Evolutionary conservation across 2,113 vertebrate genomes (phyloP).

Genomic region (Hippocampus abdominalis): DNA sequence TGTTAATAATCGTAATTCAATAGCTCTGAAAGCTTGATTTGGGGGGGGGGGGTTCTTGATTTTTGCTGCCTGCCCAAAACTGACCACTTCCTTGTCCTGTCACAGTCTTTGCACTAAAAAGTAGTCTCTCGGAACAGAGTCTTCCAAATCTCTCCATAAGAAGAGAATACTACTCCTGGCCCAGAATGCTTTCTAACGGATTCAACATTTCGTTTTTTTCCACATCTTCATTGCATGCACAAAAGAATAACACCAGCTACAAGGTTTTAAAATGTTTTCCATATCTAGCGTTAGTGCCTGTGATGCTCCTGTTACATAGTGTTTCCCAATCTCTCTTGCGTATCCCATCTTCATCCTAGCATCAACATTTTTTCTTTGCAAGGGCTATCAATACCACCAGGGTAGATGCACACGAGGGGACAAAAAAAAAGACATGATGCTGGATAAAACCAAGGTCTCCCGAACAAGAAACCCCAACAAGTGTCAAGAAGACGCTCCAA

Average conservation of each 20-base stretch:
- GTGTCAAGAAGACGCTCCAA: slow-evolving; percentile 9
- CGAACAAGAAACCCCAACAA: slow-evolving; percentile 27
- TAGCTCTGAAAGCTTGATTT: background rate
- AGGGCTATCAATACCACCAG: slow-evolving; percentile 65
- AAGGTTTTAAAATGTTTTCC: slow-evolving; percentile 1
- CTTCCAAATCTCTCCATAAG: slow-evolving; percentile 14
- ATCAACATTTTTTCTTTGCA: slow-evolving; percentile 55
- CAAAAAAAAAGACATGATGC: slow-evolving; percentile 7
- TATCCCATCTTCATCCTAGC: slow-evolving; percentile 42
- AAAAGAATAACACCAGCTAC: slow-evolving; percentile 13
- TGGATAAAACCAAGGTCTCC: slow-evolving; percentile 20
- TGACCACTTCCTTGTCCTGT: slow-evolving; percentile 10
- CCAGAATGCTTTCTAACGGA: slow-evolving; percentile 30
- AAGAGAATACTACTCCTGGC: slow-evolving; percentile 17
- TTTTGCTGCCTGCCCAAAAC: slow-evolving; percentile 28
- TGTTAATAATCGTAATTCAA: background rate
- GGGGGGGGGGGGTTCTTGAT: slow-evolving; percentile 11
- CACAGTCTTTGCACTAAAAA: slow-evolving; percentile 33
- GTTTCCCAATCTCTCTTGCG: slow-evolving; percentile 18
- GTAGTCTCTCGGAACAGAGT: slow-evolving; percentile 11
- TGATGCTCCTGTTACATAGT: slow-evolving; percentile 12
- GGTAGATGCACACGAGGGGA: slow-evolving; percentile 39
- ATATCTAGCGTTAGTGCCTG: slow-evolving; percentile 8
- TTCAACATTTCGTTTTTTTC: slow-evolving; percentile 33
- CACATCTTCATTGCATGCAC: slow-evolving; percentile 20